phyloP scores from a whole-genome alignment of 1,140 invertebrate species.

The Anagrus nilaparvatae region DNA sequence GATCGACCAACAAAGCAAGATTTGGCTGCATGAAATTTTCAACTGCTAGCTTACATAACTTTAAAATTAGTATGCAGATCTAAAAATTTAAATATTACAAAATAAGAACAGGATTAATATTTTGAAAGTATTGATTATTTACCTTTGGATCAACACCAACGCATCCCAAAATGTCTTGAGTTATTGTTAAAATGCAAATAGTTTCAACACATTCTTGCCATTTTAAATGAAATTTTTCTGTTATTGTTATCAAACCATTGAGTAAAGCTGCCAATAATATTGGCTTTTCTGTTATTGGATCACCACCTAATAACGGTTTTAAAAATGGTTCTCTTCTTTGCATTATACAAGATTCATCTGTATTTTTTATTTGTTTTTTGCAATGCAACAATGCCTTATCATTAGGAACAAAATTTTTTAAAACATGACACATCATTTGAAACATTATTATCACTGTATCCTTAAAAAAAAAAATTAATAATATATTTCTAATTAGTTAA shows the following conservation, averaged over 20 bases:
- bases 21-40: slow-evolving; percentile 66
- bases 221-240: slow-evolving; percentile 58
- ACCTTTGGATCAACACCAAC: slow-evolving; percentile 44
- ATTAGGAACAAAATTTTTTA: slow-evolving; percentile 54
- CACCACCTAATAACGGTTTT: slow-evolving; percentile 23
- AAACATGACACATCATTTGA: slow-evolving; percentile 54
- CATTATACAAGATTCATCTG: slow-evolving; percentile 10
- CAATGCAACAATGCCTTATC: too few relatives aligned
- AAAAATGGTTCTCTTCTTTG: neutral
- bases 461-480: slow-evolving; percentile 21
- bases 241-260: slow-evolving; percentile 49
- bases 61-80: slow-evolving; percentile 57
- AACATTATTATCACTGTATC: slow-evolving; percentile 60
- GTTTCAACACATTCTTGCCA: slow-evolving; percentile 65
- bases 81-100: slow-evolving; percentile 25
- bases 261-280: slow-evolving; percentile 48
- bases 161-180: slow-evolving; percentile 45
- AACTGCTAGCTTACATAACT: slow-evolving; percentile 55
- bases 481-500: slow-evolving; percentile 22
- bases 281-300: slow-evolving; percentile 37
- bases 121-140: slow-evolving; percentile 18
- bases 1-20: slow-evolving; percentile 57
- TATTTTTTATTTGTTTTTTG: slow-evolving; percentile 4
- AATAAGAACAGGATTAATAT: slow-evolving; percentile 5
- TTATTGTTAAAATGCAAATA: slow-evolving; percentile 47